Evolutionary conservation across 2,113 vertebrate genomes (phyloP), one percentile per base, ranked within the genome.

Genomic region (Sinocyclocheilus anophthalmus): DNA sequence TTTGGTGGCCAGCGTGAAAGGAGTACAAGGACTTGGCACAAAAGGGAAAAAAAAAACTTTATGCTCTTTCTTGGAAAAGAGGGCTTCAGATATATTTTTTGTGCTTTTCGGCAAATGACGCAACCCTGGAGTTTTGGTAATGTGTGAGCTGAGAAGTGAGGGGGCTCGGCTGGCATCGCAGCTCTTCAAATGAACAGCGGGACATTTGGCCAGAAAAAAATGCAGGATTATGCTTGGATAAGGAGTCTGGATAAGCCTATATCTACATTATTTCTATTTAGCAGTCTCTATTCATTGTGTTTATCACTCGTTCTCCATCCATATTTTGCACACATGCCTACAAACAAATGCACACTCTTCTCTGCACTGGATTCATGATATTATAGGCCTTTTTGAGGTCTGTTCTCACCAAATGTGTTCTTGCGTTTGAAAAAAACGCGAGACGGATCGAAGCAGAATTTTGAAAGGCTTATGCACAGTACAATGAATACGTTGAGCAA

Each of bases 1-100:
- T 85, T 85, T 85, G 76, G 84, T 79, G 76, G 84, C 84, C 84
- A 78, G 84, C 8, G 33, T 78, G 61, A 85, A 78, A 77, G n/a
- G 84, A 85, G 59, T 69, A 78, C 61, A 69, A 55, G 75, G 76
- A 67, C 26, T 70, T 77, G 76, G 73, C 83, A 53, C 83, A 85
- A 85, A 85, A 77, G n/a, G 12, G 20, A n/a, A 55, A 61, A 53
- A 84, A 61, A 84, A 75, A 39, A 63, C n/a, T 42, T 45, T n/a
- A 42, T 3, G 7, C 39, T 48, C 67, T 55, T 57, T 83, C 45
- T 53, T 37, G 18, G 18, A 83, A 70, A 72, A 55, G 61, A 73
- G 11, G 59, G 73, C 42, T 77, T 85, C 4, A 37, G 37, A 39
- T 48, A 63, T 22, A 39, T 26, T 59, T 76, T 76, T 77, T 48